phyloP scores from a whole-genome alignment of 2,113 vertebrate genomes.

The Xyrauchen texanus region DNA sequence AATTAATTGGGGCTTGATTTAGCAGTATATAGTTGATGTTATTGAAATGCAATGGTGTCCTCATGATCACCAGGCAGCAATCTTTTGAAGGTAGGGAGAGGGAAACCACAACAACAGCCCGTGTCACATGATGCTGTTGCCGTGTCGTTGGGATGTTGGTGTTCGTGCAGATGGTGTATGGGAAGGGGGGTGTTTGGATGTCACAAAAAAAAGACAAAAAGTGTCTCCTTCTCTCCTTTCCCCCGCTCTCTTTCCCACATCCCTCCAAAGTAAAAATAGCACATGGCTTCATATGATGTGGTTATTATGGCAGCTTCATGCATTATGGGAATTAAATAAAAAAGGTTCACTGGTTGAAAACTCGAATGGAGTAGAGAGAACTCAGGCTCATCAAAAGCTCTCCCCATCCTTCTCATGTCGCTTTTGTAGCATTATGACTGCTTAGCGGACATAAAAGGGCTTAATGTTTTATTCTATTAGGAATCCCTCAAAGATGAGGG shows the following conservation, averaged over 20 bases:
- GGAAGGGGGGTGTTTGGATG: constrained; percentile 54
- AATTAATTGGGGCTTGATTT: constrained; percentile 57
- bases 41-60: constrained; percentile 38
- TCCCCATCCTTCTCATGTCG: not conserved
- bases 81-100: constrained; percentile 61
- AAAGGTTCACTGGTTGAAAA: not conserved
- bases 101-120: constrained; percentile 57
- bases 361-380: not conserved
- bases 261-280: constrained; percentile 64
- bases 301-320: constrained; percentile 53
- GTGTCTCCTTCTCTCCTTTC: constrained; percentile 36
- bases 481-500: not conserved
- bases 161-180: constrained; percentile 37
- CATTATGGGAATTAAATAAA: constrained; percentile 33
- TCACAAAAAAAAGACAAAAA: constrained; percentile 57
- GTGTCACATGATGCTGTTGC: constrained; percentile 74
- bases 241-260: constrained; percentile 6
- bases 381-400: not conserved
- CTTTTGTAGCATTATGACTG: not conserved
- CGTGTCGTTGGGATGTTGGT: constrained; percentile 74
- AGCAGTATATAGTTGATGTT: constrained; percentile 36
- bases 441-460: not conserved
- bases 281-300: constrained; percentile 8
- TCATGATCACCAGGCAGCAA: constrained; percentile 49
- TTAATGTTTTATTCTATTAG: not conserved